Evolutionary conservation across 2,888 invertebrate species (phyloP), one percentile per base, ranked within the genome.

Genomic region (Tenthredo scrophulariae): DNA sequence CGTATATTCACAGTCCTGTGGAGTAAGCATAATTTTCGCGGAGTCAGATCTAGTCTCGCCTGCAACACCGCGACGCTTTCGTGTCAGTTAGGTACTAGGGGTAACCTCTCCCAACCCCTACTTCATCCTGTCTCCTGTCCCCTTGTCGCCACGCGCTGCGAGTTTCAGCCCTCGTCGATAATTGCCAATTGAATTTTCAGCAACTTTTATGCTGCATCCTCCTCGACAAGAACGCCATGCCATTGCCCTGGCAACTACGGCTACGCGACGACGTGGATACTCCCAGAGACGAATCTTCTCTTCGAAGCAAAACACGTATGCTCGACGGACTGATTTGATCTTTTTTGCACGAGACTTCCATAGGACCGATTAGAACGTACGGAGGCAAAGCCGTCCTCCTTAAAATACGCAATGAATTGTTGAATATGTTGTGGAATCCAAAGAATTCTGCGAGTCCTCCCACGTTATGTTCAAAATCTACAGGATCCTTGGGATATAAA

Each of bases 141-240:
- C 77, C 62, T 62, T 40, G 62, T 62, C 58, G 62, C 80, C 46
- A 37, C 62, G 80, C 80, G 62, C 15, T 37, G 62, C 40, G 62
- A 62, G 80, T 80, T 80, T 37, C 58, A 80, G 18, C 80, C 80
- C 80, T 80, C 37, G 29, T 80, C 80, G 80, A 80, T 80, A 80
- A 80, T 80, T 80, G 80, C 80, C 80, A 80, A 80, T 80, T 80
- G 80, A 80, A 80, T 80, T 80, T 80, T 80, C 80, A 80, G 80
- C 80, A 80, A 80, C 40, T 80, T 62, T 80, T 80, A 58, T 62
- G 58, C 80, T 13, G 62, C 40, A 50, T 80, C 80, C 40, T 40
- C 26, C 18, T 40, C 40, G 50, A 37, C 77, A 13, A 29, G n/a
- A 54, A 77, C 75, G 50, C 54, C 54, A 54, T 29, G 40, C 62